Evolutionary conservation across 1,140 invertebrate genomes (phyloP).

Genomic region (Mylabris phalerata): DNA sequence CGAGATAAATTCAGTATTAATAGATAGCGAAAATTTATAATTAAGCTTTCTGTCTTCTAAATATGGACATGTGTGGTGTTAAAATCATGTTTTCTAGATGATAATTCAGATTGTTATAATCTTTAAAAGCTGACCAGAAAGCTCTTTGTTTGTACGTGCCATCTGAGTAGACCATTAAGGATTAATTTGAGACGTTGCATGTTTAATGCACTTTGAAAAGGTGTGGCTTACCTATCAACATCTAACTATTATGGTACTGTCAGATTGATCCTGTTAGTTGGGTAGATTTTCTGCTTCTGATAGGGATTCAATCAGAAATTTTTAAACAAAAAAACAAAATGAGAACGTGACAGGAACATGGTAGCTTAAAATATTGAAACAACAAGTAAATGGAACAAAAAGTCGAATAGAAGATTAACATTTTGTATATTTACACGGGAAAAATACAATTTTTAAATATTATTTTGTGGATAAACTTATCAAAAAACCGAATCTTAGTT

Average conservation of each 20-base stretch:
- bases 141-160: slow-evolving; percentile 10
- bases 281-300: slow-evolving; percentile 9
- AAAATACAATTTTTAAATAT: not conserved
- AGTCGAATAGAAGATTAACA: no score
- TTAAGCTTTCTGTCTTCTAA: no score
- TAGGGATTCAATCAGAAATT: not conserved
- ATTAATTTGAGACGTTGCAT: slow-evolving; percentile 19
- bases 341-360: not conserved
- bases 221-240: slow-evolving; percentile 28
- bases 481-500: no score
- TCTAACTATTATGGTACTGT: slow-evolving; percentile 19
- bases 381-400: no score
- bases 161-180: slow-evolving; percentile 16
- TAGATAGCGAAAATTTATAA: no score
- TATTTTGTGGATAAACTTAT: not conserved
- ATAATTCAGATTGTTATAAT: slow-evolving; percentile 6
- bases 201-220: slow-evolving; percentile 29
- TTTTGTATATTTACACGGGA: no score
- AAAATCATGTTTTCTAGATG: slow-evolving; percentile 5
- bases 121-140: slow-evolving; percentile 8
- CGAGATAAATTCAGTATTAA: no score
- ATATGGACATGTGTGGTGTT: no score
- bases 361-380: not conserved
- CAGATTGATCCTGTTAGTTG: slow-evolving; percentile 21
- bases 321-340: not conserved